Evolutionary conservation across 2,113 vertebrate species (phyloP).

Genomic region (Callocephalon fimbriatum): DNA sequence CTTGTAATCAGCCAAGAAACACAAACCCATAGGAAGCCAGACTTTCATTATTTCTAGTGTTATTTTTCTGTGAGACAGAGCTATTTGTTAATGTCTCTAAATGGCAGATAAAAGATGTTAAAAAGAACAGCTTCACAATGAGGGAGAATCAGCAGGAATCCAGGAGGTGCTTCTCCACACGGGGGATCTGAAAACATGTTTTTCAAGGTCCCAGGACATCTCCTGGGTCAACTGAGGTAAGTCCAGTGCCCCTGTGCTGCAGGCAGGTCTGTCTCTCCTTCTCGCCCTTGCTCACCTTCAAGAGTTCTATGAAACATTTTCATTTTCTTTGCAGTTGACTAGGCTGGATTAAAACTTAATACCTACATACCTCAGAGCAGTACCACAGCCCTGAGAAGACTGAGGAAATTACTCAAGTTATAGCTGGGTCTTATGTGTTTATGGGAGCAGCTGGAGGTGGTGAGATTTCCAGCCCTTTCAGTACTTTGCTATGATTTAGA

Average conservation of each 20-base stretch:
- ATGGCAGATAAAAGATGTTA: background rate
- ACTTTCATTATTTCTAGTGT: slow-evolving; percentile 43
- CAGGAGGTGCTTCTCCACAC: background rate
- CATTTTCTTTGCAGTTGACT: background rate
- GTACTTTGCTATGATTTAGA: slow-evolving; percentile 64
- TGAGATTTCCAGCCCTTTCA: slow-evolving; percentile 47
- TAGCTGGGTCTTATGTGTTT: background rate
- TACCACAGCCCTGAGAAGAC: slow-evolving; percentile 18
- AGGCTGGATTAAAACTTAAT: slow-evolving; percentile 8
- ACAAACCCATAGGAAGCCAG: slow-evolving; percentile 23
- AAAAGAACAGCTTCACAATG: background rate
- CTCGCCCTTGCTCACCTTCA: background rate
- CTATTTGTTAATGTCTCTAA: slow-evolving; percentile 19
- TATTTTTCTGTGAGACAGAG: background rate
- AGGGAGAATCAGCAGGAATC: background rate
- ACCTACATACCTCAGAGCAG: background rate
- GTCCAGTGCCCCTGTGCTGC: background rate
- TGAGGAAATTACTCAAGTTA: slow-evolving; percentile 35
- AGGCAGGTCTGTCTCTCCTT: background rate
- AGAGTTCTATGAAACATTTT: background rate
- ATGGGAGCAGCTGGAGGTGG: slow-evolving; percentile 23
- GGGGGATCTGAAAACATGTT: background rate
- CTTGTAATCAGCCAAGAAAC: slow-evolving; percentile 38
- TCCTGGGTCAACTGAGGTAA: background rate
- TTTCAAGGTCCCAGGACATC: background rate